Percentiles rank a stretch among this genome's conserved stretches.
phyloP scores from a whole-genome alignment of 2,888 invertebrate species.

The Scrobipalpa atriplicella region DNA sequence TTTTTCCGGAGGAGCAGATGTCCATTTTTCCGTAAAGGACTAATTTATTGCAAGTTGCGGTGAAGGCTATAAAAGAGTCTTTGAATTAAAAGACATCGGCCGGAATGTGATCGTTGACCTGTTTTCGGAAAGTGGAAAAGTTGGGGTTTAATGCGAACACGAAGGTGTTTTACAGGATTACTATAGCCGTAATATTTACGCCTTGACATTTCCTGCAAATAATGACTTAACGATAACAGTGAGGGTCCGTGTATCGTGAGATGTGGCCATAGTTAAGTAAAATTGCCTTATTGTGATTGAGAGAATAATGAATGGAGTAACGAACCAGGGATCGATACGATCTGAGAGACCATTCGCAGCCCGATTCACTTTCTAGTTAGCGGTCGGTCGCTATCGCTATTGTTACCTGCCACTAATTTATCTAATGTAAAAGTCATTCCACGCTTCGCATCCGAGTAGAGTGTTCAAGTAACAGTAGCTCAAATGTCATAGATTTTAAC shows the following conservation, averaged over 20 bases:
- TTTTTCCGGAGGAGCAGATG: constrained; percentile 76
- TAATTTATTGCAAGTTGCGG: constrained; percentile 77
- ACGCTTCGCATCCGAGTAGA: constrained; percentile 40
- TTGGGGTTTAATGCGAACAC: constrained; percentile 40
- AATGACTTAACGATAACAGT: constrained; percentile 20
- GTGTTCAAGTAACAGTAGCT: constrained; percentile 34
- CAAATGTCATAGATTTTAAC: not conserved
- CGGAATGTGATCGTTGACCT: constrained; percentile 64
- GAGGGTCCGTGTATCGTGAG: constrained; percentile 34
- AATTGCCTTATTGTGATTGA: constrained; percentile 67
- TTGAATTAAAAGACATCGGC: constrained; percentile 67
- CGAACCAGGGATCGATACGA: constrained; percentile 70
- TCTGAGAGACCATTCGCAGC: constrained; percentile 68
- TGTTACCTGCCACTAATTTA: constrained; percentile 71
- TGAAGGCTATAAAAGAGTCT: constrained; percentile 67
- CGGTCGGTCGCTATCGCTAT: constrained; percentile 66
- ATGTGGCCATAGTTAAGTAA: constrained; percentile 43
- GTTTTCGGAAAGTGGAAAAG: constrained; percentile 46
- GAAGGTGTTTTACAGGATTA: constrained; percentile 25
- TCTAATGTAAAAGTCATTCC: constrained; percentile 67
- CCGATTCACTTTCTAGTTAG: constrained; percentile 76
- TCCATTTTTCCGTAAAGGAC: constrained; percentile 75
- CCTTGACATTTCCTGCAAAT: constrained; percentile 33
- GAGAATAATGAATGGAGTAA: constrained; percentile 70
- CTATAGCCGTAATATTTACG: constrained; percentile 29